These are phyloP conservation scores for Patella depressa DNA, from an alignment of 2,888 invertebrate genomes.

Conservation along the genomic window DNA sequence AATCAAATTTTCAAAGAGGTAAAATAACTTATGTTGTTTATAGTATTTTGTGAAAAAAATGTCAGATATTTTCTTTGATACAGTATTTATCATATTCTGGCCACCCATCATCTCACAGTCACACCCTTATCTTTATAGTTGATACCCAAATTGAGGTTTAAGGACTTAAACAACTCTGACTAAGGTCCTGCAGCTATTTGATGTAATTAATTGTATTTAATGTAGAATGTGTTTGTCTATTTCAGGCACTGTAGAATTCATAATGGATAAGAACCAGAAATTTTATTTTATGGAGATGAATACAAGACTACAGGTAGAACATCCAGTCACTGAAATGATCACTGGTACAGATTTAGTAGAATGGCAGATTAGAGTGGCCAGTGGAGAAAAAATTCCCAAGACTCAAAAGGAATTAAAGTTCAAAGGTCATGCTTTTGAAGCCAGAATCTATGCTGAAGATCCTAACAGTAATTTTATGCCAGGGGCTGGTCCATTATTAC, in stretches of 20 bases:
- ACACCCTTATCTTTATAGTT: too few relatives aligned
- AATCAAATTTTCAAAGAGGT: too few relatives aligned
- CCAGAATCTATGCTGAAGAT: constrained; percentile 94
- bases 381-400: constrained; percentile 87
- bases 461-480: constrained; percentile 86
- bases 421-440: constrained; percentile 94
- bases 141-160: neutral
- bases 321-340: constrained; percentile 91
- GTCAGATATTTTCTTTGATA: too few relatives aligned
- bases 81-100: too few relatives aligned
- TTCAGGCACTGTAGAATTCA: constrained; percentile 95
- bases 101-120: too few relatives aligned
- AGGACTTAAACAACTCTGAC: too few relatives aligned
- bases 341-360: constrained; percentile 97
- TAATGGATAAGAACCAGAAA: constrained; percentile 87
- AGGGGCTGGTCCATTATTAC: constrained; percentile 87
- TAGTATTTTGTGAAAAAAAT: too few relatives aligned
- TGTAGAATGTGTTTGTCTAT: neutral
- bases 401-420: constrained; percentile 84
- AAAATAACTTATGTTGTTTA: too few relatives aligned
- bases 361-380: constrained; percentile 90
- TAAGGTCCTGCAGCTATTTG: too few relatives aligned
- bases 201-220: too few relatives aligned
- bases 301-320: constrained; percentile 79
- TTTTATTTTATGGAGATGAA: constrained; percentile 99